These are phyloP conservation scores for Sciaenops ocellatus DNA, from an alignment of 2,797 vertebrate species.

Conservation along the genomic window DNA sequence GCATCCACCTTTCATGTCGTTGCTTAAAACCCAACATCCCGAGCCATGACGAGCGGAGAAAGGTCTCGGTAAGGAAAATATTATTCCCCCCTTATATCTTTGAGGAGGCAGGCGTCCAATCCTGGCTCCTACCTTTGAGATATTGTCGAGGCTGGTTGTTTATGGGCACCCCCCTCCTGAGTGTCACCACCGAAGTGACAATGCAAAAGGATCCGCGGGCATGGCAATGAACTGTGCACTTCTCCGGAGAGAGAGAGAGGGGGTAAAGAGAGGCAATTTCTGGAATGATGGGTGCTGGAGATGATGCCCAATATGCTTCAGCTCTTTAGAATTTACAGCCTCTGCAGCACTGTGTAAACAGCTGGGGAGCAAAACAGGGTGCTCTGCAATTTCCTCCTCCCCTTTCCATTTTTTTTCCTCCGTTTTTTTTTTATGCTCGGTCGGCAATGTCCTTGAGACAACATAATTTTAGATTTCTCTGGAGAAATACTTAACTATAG, in stretches of 20 bases:
- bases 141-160: constrained; percentile 72
- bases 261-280: constrained; percentile 79
- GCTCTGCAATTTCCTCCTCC: constrained; percentile 71
- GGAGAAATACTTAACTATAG: constrained; percentile 81
- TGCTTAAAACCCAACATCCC: constrained; percentile 33
- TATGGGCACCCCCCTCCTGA: constrained; percentile 60
- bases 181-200: constrained; percentile 75
- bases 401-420: constrained; percentile 30
- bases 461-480: constrained; percentile 82
- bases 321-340: constrained; percentile 83
- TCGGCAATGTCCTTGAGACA: constrained; percentile 81
- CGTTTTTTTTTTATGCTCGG: constrained; percentile 60
- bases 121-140: constrained; percentile 69
- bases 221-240: constrained; percentile 67
- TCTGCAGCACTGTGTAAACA: constrained; percentile 80
- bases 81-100: constrained; percentile 76
- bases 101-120: constrained; percentile 67
- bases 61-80: constrained; percentile 60
- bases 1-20: constrained; percentile 27
- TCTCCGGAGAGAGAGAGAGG: constrained; percentile 47
- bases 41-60: constrained; percentile 24
- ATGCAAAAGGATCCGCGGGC: constrained; percentile 61
- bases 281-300: constrained; percentile 76
- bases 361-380: constrained; percentile 73
- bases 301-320: constrained; percentile 80